These are phyloP conservation scores for Leptodirus hochenwartii DNA, from an alignment of 2,888 invertebrate genomes.

Conservation along the genomic window DNA sequence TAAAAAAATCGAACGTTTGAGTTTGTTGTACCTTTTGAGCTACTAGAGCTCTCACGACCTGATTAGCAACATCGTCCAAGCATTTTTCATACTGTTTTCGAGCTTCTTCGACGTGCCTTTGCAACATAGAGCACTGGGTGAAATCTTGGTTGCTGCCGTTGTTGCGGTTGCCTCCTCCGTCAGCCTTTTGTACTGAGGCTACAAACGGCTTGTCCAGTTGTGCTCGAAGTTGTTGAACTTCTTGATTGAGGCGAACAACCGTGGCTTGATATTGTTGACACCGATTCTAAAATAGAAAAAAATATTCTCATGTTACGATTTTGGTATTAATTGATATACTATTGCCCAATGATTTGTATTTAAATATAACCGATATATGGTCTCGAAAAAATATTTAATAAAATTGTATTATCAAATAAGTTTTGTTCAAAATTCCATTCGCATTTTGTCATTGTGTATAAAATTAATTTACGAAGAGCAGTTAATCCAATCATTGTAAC, in stretches of 20 bases:
- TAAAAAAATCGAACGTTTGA: too few species aligned
- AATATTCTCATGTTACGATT: too few species aligned
- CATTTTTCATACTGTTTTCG: slow-evolving; percentile 60
- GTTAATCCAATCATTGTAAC: too few species aligned
- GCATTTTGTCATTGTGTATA: too few species aligned
- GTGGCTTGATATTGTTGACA: slow-evolving; percentile 54
- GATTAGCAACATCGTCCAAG: slow-evolving; percentile 67
- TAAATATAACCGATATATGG: too few species aligned
- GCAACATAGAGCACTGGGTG: slow-evolving; percentile 23
- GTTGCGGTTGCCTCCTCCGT: slow-evolving; percentile 31
- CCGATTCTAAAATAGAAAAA: slow-evolving; percentile 35
- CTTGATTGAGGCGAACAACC: slow-evolving; percentile 43
- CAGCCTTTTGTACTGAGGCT: slow-evolving; percentile 36
- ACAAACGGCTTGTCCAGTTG: slow-evolving; percentile 31
- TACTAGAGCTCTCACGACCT: slow-evolving; percentile 63
- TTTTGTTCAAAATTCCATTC: too few species aligned
- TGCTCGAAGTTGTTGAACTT: slow-evolving; percentile 47
- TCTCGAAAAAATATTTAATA: too few species aligned
- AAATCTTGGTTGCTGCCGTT: slow-evolving; percentile 1
- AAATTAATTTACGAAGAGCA: too few species aligned
- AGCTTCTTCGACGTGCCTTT: slow-evolving; percentile 44
- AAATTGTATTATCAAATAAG: too few species aligned
- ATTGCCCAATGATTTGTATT: too few species aligned
- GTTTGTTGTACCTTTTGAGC: slow-evolving; percentile 75
- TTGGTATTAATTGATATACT: too few species aligned